phyloP scores from a whole-genome alignment of 2,888 invertebrate genomes.

The Allolobophora icterica region DNA sequence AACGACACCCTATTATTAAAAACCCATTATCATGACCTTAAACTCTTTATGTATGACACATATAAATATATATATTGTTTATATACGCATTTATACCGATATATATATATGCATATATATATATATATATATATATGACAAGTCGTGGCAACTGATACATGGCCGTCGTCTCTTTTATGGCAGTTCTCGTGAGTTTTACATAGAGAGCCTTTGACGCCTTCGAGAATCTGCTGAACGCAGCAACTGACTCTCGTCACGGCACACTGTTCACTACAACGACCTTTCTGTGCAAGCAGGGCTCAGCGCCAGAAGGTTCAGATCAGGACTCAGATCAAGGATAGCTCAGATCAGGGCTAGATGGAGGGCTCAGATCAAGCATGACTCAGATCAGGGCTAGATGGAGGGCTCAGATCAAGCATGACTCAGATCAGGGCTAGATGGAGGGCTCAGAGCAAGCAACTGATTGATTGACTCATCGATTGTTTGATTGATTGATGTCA shows the following conservation, averaged over 20 bases:
- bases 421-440: too few species aligned
- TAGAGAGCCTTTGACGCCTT: not conserved
- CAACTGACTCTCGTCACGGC: not conserved
- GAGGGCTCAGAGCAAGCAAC: not conserved
- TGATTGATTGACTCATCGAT: not conserved
- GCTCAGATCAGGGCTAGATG: too few species aligned
- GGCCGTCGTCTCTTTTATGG: not conserved
- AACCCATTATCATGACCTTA: constrained; percentile 9
- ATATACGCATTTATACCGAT: not conserved
- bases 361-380: too few species aligned
- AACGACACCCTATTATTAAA: not conserved
- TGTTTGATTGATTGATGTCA: not conserved
- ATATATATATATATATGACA: not conserved
- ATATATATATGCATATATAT: constrained; percentile 14
- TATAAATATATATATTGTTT: too few species aligned
- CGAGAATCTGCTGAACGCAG: not conserved
- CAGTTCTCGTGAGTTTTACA: not conserved
- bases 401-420: too few species aligned
- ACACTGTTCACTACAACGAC: not conserved
- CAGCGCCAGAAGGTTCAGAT: too few species aligned
- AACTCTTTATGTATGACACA: not conserved
- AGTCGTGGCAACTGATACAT: not conserved
- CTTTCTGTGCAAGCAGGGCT: not conserved
- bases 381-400: too few species aligned
- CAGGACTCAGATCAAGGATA: too few species aligned